Evolutionary conservation across 1,140 invertebrate genomes (phyloP).

Genomic region (Triops cancriformis): DNA sequence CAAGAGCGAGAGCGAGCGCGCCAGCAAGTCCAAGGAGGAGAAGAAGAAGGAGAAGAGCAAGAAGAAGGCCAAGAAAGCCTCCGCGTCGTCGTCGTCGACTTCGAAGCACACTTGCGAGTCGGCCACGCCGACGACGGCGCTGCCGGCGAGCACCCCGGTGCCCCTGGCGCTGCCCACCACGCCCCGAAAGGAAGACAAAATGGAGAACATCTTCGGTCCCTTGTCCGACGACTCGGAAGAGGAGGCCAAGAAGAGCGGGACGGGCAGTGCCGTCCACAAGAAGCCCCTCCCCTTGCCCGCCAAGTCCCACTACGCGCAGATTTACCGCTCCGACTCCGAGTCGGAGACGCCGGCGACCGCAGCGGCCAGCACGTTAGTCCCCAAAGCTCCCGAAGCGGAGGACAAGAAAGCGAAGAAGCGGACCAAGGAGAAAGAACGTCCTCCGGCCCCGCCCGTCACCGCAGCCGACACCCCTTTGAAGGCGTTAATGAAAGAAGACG

Average conservation of each 20-base stretch:
- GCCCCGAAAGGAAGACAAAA: conserved; percentile 53
- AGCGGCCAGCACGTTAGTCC: conserved; percentile 6
- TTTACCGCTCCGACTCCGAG: conserved; percentile 40
- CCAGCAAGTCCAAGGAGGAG: neutral
- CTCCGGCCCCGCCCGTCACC: conserved; percentile 1
- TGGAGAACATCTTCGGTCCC: conserved; percentile 79
- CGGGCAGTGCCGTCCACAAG: conserved; percentile 18
- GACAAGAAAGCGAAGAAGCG: conserved; percentile 32
- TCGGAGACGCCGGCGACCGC: conserved; percentile 30
- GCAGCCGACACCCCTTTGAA: conserved; percentile 12
- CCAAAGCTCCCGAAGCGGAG: conserved; percentile 39
- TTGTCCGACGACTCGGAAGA: conserved; percentile 59
- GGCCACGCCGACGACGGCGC: neutral
- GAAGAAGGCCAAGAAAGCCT: neutral
- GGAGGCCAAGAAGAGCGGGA: neutral
- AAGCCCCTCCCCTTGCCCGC: conserved; percentile 27
- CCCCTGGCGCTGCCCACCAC: neutral
- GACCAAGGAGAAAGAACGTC: conserved; percentile 32
- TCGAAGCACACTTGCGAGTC: conserved; percentile 17
- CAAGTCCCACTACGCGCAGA: conserved; percentile 37
- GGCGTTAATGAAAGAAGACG: conserved; percentile 58
- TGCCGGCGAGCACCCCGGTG: neutral
- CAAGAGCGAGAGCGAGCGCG: neutral
- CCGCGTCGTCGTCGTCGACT: too few relatives aligned
- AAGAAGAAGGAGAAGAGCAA: neutral